Evolutionary conservation across 2,113 vertebrate genomes (phyloP).

Genomic region (Alligator mississippiensis): DNA sequence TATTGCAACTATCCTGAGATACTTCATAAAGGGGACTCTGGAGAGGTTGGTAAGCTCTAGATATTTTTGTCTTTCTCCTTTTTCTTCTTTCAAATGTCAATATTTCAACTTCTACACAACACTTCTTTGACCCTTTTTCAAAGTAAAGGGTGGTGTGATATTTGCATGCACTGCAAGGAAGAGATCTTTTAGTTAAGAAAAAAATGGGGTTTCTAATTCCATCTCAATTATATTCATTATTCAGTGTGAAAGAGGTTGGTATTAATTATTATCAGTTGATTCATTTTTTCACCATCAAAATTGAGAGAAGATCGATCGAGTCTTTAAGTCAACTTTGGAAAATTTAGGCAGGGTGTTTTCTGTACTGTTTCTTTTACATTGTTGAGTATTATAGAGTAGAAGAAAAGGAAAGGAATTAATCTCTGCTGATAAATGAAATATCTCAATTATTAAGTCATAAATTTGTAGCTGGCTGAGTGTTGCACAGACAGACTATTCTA

Average conservation of each 20-base stretch:
- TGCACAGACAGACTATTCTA: slow-evolving; percentile 29
- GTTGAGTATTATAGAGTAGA: slow-evolving; percentile 30
- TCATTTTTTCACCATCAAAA: background rate
- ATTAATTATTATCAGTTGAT: too few relatives aligned
- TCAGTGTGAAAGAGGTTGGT: too few relatives aligned
- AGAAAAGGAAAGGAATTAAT: slow-evolving; percentile 26
- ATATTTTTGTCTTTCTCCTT: background rate
- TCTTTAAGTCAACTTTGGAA: slow-evolving; percentile 45
- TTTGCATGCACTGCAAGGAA: background rate
- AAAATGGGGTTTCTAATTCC: background rate
- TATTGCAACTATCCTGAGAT: slow-evolving; percentile 32
- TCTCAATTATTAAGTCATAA: slow-evolving; percentile 34
- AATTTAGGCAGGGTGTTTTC: slow-evolving; percentile 42
- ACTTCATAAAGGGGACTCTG: slow-evolving; percentile 21
- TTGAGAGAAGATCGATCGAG: slow-evolving; percentile 34
- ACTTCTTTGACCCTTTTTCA: background rate
- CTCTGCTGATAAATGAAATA: slow-evolving; percentile 24
- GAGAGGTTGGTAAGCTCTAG: slow-evolving; percentile 29
- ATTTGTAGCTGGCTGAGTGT: slow-evolving; percentile 10
- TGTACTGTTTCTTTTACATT: slow-evolving; percentile 23
- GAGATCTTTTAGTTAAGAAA: background rate
- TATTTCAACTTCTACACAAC: background rate
- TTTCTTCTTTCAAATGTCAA: background rate
- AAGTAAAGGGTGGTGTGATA: background rate
- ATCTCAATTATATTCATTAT: fast-evolving